Conservation (phyloP, 2,113 vertebrate species). For the Pleuronectes platessa region DNA sequence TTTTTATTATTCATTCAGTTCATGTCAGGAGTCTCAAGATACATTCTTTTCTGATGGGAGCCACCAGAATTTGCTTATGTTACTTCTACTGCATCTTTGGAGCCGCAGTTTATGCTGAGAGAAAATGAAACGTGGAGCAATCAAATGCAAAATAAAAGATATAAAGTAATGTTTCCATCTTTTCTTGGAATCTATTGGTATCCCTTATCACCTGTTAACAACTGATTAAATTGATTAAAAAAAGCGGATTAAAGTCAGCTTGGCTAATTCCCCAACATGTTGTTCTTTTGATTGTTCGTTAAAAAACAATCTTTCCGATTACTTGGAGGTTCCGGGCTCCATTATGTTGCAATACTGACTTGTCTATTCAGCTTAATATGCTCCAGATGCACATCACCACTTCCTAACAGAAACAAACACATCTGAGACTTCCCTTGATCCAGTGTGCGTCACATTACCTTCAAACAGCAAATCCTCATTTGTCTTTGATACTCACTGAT, state of each 20-base stretch:
- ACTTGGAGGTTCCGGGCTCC: background rate
- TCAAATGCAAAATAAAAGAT: background rate
- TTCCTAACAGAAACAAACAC: background rate
- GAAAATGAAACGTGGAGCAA: background rate
- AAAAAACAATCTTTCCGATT: too few species aligned
- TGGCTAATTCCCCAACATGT: too few species aligned
- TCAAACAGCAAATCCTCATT: too few species aligned
- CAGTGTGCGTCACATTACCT: background rate
- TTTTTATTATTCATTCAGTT: background rate
- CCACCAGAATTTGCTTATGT: background rate
- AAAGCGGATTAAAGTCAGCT: too few species aligned
- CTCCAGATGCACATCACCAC: background rate
- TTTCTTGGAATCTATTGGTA: too few species aligned
- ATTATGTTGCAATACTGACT: conserved; percentile 18
- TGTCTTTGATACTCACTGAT: too few species aligned
- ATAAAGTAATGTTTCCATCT: background rate
- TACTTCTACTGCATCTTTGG: background rate
- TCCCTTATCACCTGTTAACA: too few species aligned
- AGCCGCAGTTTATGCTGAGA: too few species aligned
- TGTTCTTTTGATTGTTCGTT: too few species aligned
- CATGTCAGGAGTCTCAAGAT: background rate
- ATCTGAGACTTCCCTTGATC: background rate
- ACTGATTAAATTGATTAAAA: too few species aligned
- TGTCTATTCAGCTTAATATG: conserved; percentile 51
- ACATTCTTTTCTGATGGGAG: too few species aligned